phyloP scores from a whole-genome alignment of 2,888 invertebrate species.

The Thumatha senex region DNA sequence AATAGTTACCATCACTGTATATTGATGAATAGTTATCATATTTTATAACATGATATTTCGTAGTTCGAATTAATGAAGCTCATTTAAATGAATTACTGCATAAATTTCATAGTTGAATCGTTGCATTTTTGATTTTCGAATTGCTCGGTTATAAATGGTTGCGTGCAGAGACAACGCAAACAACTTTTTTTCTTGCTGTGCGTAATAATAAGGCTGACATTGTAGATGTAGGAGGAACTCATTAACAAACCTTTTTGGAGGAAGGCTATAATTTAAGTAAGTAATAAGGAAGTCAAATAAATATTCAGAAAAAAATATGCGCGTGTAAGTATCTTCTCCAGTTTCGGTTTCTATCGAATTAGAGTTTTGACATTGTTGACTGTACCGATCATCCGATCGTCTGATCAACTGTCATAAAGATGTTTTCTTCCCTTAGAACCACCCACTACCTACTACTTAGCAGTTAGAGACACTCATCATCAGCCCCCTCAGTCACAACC shows the following conservation, averaged over 20 bases:
- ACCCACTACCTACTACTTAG: neutral
- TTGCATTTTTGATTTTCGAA: constrained; percentile 8
- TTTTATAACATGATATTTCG: neutral
- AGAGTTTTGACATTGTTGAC: neutral
- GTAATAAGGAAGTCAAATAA: constrained; percentile 26
- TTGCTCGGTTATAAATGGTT: constrained; percentile 13
- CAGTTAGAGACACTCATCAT: neutral
- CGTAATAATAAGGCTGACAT: constrained; percentile 13
- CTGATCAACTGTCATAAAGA: no score
- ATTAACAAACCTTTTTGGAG: constrained; percentile 25
- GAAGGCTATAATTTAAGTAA: constrained; percentile 23
- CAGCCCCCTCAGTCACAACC: no score
- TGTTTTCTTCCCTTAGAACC: neutral
- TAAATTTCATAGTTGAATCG: constrained; percentile 12
- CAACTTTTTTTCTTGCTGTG: constrained; percentile 14
- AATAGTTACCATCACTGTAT: neutral
- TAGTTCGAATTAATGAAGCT: constrained; percentile 18
- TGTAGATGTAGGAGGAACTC: constrained; percentile 19
- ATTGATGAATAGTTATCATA: neutral
- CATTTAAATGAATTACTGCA: constrained; percentile 16
- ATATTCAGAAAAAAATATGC: constrained; percentile 27
- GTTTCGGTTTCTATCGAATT: no score
- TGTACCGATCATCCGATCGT: no score
- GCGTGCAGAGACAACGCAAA: constrained; percentile 19
- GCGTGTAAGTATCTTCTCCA: no score